These are phyloP conservation scores for Leptinotarsa defecta DNA, from an alignment of 1,140 invertebrate species.

Conservation along the genomic window DNA sequence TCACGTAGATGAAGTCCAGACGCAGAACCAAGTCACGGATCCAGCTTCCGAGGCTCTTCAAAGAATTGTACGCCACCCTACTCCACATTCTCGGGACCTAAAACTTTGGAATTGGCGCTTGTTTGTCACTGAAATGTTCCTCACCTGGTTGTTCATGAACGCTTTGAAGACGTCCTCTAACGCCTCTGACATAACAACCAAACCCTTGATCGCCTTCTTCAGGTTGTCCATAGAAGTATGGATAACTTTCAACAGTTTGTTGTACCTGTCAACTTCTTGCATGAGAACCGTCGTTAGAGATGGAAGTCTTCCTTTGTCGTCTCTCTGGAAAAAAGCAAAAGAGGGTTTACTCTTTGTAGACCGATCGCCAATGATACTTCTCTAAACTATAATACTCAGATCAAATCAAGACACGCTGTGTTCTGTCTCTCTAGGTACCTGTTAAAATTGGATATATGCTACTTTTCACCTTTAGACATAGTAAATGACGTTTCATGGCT, in stretches of 20 bases:
- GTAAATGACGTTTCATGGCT: too few species aligned
- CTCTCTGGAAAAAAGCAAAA: slow-evolving; percentile 58
- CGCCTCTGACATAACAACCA: slow-evolving; percentile 87
- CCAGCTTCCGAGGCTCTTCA: slow-evolving; percentile 84
- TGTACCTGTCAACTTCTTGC: slow-evolving; percentile 86
- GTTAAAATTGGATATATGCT: too few species aligned
- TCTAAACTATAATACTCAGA: too few species aligned
- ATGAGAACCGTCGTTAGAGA: slow-evolving; percentile 82
- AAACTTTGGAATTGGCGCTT: slow-evolving; percentile 5
- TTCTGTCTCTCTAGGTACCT: too few species aligned
- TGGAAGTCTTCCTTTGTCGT: slow-evolving; percentile 70
- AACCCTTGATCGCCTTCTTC: slow-evolving; percentile 83
- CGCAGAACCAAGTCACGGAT: slow-evolving; percentile 77
- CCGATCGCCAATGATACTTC: too few species aligned
- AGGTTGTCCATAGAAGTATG: slow-evolving; percentile 74
- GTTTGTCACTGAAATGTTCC: neutral
- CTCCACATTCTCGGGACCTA: slow-evolving; percentile 82
- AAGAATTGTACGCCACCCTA: slow-evolving; percentile 80
- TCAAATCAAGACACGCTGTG: too few species aligned
- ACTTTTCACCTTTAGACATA: too few species aligned
- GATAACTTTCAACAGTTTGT: slow-evolving; percentile 73
- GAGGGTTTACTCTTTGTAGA: neutral
- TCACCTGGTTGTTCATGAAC: slow-evolving; percentile 75
- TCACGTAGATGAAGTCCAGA: slow-evolving; percentile 76
- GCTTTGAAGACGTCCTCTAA: slow-evolving; percentile 79